These are phyloP conservation scores for Leucozona laternaria DNA, from an alignment of 2,888 invertebrate species.

Conservation along the genomic window DNA sequence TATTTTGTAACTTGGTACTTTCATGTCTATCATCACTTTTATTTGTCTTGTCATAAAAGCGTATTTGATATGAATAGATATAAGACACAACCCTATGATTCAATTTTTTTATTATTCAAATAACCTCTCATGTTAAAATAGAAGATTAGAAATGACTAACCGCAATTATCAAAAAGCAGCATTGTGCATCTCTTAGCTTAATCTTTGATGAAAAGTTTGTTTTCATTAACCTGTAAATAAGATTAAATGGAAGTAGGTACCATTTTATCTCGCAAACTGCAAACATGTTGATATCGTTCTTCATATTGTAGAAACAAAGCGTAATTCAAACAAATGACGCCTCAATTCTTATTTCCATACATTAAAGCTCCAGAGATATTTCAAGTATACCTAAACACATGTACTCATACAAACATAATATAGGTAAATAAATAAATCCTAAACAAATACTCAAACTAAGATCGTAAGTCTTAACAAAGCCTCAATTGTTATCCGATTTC, in stretches of 20 bases:
- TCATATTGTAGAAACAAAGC: background rate
- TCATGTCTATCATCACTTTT: background rate
- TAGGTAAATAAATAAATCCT: slow-evolving; percentile 26
- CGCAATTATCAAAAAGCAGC: background rate
- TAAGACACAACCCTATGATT: background rate
- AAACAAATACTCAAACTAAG: slow-evolving; percentile 39
- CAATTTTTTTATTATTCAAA: background rate
- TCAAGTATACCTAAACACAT: background rate
- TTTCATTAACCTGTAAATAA: slow-evolving; percentile 40
- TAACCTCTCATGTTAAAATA: background rate
- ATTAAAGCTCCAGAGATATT: background rate
- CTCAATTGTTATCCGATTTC: slow-evolving; percentile 54
- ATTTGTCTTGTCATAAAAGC: background rate
- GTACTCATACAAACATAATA: background rate
- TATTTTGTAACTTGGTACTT: no score
- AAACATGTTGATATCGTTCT: slow-evolving; percentile 16
- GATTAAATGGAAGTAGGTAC: background rate
- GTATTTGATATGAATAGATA: no score
- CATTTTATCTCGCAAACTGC: slow-evolving; percentile 43
- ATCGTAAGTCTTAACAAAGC: slow-evolving; percentile 34
- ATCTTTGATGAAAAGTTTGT: background rate
- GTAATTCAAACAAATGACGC: background rate
- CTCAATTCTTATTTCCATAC: background rate
- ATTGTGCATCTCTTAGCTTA: background rate
- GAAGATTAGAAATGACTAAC: background rate